phyloP scores from a whole-genome alignment of 2,113 vertebrate species.

The Malurus cyaneus region DNA sequence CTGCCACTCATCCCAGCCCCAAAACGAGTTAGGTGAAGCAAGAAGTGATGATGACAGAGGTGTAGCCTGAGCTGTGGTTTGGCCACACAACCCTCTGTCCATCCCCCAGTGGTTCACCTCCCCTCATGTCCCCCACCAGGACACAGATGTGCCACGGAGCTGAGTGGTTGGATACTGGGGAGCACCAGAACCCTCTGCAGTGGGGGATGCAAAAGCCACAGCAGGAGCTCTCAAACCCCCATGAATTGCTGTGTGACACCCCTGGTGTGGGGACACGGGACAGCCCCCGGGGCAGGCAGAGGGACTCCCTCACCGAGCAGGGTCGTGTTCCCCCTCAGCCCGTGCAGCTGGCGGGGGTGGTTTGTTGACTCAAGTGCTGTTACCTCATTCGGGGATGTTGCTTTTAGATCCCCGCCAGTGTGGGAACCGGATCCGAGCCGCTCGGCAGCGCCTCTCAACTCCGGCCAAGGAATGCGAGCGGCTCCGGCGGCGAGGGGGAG shows the following conservation, averaged over 20 bases:
- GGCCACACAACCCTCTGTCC: background rate
- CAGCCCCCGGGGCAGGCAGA: background rate
- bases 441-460: constrained; percentile 49
- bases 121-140: accelerated
- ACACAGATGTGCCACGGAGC: background rate
- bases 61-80: background rate
- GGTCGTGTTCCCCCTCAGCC: background rate
- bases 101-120: background rate
- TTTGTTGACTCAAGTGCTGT: constrained; percentile 63
- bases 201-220: background rate
- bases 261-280: background rate
- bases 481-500: background rate
- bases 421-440: constrained; percentile 63
- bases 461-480: constrained; percentile 35
- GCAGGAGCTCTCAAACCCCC: accelerated
- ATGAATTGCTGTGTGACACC: background rate
- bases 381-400: constrained; percentile 66
- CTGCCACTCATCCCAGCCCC: background rate
- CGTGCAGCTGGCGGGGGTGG: background rate
- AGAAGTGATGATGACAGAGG: background rate
- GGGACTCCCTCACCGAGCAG: background rate
- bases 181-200: background rate
- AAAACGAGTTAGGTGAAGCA: background rate
- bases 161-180: background rate
- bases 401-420: constrained; percentile 62